Evolutionary conservation across 1,140 invertebrate species (phyloP).

Genomic region (Phthorimaea operculella): DNA sequence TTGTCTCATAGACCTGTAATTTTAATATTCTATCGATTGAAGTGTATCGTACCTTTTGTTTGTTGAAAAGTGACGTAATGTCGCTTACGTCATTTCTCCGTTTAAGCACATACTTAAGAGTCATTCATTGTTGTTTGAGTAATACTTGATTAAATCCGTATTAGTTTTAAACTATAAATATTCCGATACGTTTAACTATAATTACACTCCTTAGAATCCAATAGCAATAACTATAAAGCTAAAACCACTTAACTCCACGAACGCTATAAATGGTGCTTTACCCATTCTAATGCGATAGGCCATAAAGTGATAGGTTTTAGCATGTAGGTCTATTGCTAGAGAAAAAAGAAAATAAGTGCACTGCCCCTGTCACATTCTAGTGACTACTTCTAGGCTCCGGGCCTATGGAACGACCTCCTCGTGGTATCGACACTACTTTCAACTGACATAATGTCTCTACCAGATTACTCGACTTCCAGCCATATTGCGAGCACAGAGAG

Average conservation of each 20-base stretch:
- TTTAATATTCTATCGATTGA: neutral
- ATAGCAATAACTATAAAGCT: neutral
- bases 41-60: neutral
- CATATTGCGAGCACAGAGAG: neutral
- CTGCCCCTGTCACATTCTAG: slow-evolving; percentile 27
- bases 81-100: neutral
- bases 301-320: slow-evolving; percentile 20
- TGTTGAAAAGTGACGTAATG: neutral
- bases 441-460: neutral
- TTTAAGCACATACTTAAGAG: too few species aligned
- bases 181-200: neutral
- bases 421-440: slow-evolving; percentile 17
- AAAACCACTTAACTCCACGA: neutral
- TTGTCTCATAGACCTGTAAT: slow-evolving; percentile 2
- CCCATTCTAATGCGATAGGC: slow-evolving; percentile 5
- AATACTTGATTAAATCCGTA: too few species aligned
- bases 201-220: neutral
- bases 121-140: too few species aligned
- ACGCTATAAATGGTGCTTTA: neutral
- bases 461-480: neutral
- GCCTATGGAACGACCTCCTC: slow-evolving; percentile 34
- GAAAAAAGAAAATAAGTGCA: slow-evolving; percentile 23
- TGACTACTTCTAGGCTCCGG: slow-evolving; percentile 33
- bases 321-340: slow-evolving; percentile 7
- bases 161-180: too few species aligned